Conservation (phyloP, 2,113 vertebrate genomes). For the Mungos mungo region DNA sequence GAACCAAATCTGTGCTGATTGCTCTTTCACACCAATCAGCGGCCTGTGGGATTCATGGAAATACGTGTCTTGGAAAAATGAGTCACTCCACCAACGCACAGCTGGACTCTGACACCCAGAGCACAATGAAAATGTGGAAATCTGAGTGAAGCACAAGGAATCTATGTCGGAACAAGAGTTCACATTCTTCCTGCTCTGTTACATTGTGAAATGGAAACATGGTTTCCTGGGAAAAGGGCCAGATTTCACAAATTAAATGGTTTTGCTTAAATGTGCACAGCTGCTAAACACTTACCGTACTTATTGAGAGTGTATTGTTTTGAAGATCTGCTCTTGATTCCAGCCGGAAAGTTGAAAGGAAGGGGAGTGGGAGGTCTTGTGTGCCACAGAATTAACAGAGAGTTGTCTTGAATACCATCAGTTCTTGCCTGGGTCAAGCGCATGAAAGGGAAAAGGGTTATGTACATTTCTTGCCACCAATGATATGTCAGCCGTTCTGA, state of each 20-base stretch:
- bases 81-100: constrained; percentile 46
- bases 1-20: background rate
- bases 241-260: background rate
- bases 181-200: constrained; percentile 49
- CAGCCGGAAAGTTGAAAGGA: background rate
- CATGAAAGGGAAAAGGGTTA: background rate
- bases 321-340: background rate
- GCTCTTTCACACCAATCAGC: constrained; percentile 4
- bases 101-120: constrained; percentile 15
- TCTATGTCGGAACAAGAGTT: background rate
- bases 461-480: background rate
- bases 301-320: constrained; percentile 11
- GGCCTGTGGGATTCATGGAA: constrained; percentile 48
- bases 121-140: constrained; percentile 44
- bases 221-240: constrained; percentile 51
- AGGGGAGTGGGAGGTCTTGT: background rate
- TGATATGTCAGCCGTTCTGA: background rate
- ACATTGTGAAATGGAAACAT: background rate
- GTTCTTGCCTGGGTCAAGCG: background rate
- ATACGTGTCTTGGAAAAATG: background rate
- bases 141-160: background rate
- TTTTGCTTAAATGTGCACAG: background rate
- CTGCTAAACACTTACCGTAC: constrained; percentile 6
- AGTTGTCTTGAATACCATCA: background rate
- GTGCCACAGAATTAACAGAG: background rate